Conservation (phyloP, 2,888 invertebrate species). For the Eretmocerus hayati region DNA sequence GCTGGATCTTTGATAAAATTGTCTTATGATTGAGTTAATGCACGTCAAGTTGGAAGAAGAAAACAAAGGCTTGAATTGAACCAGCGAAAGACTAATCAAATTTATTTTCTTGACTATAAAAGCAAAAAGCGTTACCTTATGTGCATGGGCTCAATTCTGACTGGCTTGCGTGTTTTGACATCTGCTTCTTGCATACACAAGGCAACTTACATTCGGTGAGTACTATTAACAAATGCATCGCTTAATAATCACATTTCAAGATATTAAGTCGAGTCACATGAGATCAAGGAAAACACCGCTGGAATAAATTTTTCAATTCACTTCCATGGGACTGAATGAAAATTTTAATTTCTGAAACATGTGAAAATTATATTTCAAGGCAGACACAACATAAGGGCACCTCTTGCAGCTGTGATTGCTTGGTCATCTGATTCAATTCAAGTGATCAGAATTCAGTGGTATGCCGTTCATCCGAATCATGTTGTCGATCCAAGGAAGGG, state of each 20-base stretch:
- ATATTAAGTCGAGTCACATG: no score
- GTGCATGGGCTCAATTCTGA: slow-evolving; percentile 31
- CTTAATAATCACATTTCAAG: no score
- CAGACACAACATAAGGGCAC: slow-evolving; percentile 30
- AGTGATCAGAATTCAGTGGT: slow-evolving; percentile 26
- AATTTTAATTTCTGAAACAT: no score
- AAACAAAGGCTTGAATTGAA: no score
- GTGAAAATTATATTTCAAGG: background rate
- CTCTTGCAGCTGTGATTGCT: slow-evolving; percentile 26
- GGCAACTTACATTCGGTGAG: slow-evolving; percentile 28
- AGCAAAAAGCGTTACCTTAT: slow-evolving; percentile 27
- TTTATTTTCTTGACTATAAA: background rate
- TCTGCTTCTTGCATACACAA: slow-evolving; percentile 31
- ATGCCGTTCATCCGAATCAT: slow-evolving; percentile 25
- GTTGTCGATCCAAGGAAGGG: slow-evolving; percentile 19
- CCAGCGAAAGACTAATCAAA: no score
- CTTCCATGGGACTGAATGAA: no score
- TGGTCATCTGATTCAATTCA: slow-evolving; percentile 23
- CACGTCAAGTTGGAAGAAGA: no score
- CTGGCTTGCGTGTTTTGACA: slow-evolving; percentile 28
- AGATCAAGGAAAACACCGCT: no score
- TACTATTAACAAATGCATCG: no score
- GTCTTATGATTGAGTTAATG: no score
- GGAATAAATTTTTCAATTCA: no score
- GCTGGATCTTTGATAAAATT: no score